Conservation (phyloP, 2,113 vertebrate species). For the Tetrao urogallus region DNA sequence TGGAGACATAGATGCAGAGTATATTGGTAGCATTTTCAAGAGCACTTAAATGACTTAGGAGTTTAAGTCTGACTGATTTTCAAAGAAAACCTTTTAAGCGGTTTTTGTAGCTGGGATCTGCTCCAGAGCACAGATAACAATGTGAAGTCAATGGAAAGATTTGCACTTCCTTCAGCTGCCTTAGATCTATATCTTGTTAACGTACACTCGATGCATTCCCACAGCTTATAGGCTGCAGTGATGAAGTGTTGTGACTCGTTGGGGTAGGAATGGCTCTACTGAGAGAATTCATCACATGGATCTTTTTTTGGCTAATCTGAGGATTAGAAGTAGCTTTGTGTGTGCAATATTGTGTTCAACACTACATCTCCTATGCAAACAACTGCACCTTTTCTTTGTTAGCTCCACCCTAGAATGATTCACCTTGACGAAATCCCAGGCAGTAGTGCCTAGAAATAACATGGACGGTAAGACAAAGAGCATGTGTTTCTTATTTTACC, state of each 20-base stretch:
- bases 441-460: background rate
- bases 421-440: background rate
- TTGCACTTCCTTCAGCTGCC: background rate
- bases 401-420: background rate
- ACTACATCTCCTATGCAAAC: background rate
- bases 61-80: background rate
- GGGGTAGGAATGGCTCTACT: background rate
- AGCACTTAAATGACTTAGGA: background rate
- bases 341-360: background rate
- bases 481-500: background rate
- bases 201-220: background rate
- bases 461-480: background rate
- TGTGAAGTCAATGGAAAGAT: background rate
- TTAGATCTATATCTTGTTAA: background rate
- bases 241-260: background rate
- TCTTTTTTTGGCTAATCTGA: background rate
- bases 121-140: background rate
- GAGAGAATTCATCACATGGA: background rate
- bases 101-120: background rate
- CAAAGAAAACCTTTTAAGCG: background rate
- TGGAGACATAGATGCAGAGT: background rate
- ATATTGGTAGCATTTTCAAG: background rate
- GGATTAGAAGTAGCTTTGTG: background rate
- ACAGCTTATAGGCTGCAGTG: background rate
- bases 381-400: background rate